phyloP scores from a whole-genome alignment of 2,113 vertebrate species.

The Aptenodytes forsteri region DNA sequence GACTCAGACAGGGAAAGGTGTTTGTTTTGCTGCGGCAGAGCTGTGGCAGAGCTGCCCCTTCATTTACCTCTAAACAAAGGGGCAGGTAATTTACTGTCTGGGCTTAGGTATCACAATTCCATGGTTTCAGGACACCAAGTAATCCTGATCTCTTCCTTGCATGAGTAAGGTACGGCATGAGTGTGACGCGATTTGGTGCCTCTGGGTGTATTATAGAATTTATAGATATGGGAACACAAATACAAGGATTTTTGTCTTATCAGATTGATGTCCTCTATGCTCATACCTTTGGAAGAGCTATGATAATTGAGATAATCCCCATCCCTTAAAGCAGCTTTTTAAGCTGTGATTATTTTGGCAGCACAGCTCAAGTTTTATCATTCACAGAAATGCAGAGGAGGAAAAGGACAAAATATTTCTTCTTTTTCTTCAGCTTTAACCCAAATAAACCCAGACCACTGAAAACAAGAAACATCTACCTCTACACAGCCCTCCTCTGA shows the following conservation, averaged over 20 bases:
- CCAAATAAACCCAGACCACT: neutral
- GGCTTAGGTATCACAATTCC: neutral
- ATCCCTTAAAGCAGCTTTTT: constrained; percentile 47
- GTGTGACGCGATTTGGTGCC: neutral
- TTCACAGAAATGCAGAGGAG: constrained; percentile 6
- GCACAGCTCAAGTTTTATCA: constrained; percentile 48
- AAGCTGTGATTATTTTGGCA: constrained; percentile 62
- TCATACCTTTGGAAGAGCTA: constrained; percentile 45
- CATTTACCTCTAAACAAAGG: neutral
- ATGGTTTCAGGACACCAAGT: neutral
- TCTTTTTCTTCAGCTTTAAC: constrained; percentile 19
- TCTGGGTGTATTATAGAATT: constrained; percentile 22
- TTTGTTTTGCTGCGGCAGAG: neutral
- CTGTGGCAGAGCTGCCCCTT: neutral
- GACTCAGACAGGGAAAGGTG: neutral
- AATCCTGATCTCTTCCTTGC: neutral
- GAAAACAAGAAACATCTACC: neutral
- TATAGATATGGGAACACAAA: constrained; percentile 33
- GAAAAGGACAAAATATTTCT: neutral
- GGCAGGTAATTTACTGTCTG: neutral
- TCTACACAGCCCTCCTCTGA: neutral
- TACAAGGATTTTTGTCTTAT: constrained; percentile 57
- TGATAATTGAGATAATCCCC: constrained; percentile 65
- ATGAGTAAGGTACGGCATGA: neutral
- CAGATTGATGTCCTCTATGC: constrained; percentile 55